Conservation (phyloP, 2,113 vertebrate species). For the Diphyllodes magnificus region DNA sequence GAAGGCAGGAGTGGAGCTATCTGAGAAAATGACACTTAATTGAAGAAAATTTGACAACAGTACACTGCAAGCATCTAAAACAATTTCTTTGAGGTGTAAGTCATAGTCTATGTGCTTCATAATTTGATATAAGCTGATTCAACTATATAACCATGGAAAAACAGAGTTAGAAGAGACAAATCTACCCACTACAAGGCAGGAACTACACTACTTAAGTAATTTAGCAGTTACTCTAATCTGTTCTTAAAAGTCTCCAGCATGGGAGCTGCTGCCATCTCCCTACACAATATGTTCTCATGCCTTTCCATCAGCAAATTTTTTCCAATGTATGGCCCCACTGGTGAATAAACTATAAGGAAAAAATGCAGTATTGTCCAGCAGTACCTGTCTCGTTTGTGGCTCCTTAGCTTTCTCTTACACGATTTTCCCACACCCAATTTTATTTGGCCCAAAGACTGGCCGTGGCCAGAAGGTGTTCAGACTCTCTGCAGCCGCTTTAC, state of each 20-base stretch:
- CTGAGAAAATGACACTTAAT: neutral
- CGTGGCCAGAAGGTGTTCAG: neutral
- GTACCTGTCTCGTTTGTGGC: neutral
- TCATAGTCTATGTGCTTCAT: neutral
- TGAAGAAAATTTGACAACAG: neutral
- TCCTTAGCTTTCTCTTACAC: neutral
- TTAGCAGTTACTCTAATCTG: slow-evolving; percentile 25
- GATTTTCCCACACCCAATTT: neutral
- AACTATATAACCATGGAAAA: neutral
- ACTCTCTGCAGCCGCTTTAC: neutral
- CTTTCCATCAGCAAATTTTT: neutral
- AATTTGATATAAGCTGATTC: neutral
- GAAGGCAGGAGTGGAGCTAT: neutral
- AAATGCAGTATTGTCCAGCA: neutral
- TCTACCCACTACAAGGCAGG: neutral
- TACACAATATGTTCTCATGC: neutral
- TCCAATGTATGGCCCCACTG: neutral
- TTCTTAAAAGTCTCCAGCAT: neutral
- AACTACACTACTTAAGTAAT: slow-evolving; percentile 1
- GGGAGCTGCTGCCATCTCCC: slow-evolving; percentile 13
- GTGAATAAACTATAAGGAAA: neutral
- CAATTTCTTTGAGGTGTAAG: neutral
- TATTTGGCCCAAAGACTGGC: neutral
- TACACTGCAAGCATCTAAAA: neutral
- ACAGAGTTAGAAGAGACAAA: neutral